A percentile compares a stretch with the other conserved stretches of the same genome.
These are phyloP conservation scores for Eutrigla gurnardus DNA, from an alignment of 2,797 vertebrate genomes.

Conservation along the genomic window DNA sequence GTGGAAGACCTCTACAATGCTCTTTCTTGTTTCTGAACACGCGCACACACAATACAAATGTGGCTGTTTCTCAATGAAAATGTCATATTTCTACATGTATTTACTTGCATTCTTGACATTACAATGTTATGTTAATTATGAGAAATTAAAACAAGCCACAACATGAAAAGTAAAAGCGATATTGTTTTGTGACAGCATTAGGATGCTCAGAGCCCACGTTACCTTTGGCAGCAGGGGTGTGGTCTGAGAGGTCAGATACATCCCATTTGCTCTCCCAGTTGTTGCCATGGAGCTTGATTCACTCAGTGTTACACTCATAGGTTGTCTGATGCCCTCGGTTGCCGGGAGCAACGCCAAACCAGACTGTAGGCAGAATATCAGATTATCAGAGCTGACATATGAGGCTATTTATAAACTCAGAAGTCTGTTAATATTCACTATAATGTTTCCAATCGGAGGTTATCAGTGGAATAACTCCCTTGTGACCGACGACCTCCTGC, in stretches of 20 bases:
- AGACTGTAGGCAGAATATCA: slow-evolving; percentile 72
- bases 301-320: slow-evolving; percentile 71
- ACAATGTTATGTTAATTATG: background rate
- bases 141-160: slow-evolving; percentile 32
- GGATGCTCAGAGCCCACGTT: slow-evolving; percentile 36
- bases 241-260: slow-evolving; percentile 77
- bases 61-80: slow-evolving; percentile 15
- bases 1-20: slow-evolving; percentile 52
- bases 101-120: background rate
- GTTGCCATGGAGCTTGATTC: slow-evolving; percentile 81
- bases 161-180: slow-evolving; percentile 7
- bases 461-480: slow-evolving; percentile 9
- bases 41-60: background rate
- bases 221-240: slow-evolving; percentile 87
- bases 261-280: slow-evolving; percentile 81
- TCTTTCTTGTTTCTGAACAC: slow-evolving; percentile 27
- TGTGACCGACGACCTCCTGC: background rate
- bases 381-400: slow-evolving; percentile 44
- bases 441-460: slow-evolving; percentile 23
- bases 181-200: background rate
- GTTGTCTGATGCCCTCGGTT: slow-evolving; percentile 84
- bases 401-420: slow-evolving; percentile 43
- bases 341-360: slow-evolving; percentile 83
- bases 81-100: background rate
- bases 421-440: slow-evolving; percentile 32